A percentile compares a stretch with the other conserved stretches of the same genome.
Evolutionary conservation across 2,888 invertebrate species (phyloP).

Genomic region (Oconnorella tubifera): DNA sequence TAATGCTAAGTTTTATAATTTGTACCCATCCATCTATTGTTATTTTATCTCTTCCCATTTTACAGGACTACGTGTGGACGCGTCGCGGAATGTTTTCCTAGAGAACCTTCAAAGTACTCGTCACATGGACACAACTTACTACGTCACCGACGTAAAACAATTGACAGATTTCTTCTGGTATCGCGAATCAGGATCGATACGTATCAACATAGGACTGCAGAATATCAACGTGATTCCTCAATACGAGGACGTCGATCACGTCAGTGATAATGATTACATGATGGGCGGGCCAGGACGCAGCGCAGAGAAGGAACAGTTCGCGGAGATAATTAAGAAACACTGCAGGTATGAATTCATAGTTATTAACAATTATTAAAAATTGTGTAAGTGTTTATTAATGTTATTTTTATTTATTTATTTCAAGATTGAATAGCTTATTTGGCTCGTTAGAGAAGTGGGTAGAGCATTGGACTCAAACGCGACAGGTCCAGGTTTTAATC

Average conservation of each 20-base stretch:
- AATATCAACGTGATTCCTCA: conserved; percentile 49
- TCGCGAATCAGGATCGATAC: conserved; percentile 46
- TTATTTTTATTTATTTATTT: no score
- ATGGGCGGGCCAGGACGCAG: conserved; percentile 29
- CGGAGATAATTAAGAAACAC: conserved; percentile 38
- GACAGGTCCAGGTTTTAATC: no score
- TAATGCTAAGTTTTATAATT: no score
- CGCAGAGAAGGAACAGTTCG: conserved; percentile 39
- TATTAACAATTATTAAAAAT: no score
- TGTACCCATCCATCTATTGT: background rate
- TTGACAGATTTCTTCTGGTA: conserved; percentile 46
- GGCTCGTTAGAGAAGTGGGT: background rate
- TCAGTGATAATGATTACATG: conserved; percentile 40
- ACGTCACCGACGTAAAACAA: conserved; percentile 48
- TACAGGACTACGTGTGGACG: conserved; percentile 29
- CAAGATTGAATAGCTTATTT: no score
- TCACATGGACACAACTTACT: conserved; percentile 44
- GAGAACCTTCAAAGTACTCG: conserved; percentile 44
- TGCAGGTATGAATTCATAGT: conserved; percentile 54
- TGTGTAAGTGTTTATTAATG: no score
- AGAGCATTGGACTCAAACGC: no score
- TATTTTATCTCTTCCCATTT: background rate
- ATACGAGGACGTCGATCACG: conserved; percentile 46
- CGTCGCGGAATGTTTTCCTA: conserved; percentile 48
- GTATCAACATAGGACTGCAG: conserved; percentile 46